These are phyloP conservation scores for Menidia beryllina DNA, from an alignment of 2,113 vertebrate genomes.

Conservation along the genomic window DNA sequence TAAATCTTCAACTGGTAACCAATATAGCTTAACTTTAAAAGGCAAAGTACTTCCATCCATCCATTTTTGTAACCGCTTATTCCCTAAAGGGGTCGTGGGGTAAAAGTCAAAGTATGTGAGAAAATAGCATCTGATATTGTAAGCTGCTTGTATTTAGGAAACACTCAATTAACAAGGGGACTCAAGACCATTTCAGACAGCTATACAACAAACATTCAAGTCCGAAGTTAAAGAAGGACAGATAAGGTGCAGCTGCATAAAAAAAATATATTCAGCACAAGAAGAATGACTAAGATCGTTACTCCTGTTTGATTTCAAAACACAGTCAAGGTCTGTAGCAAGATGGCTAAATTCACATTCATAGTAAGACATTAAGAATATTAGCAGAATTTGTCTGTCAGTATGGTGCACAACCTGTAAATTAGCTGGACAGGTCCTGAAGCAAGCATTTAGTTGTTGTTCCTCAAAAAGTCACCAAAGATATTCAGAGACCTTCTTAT, in stretches of 20 bases:
- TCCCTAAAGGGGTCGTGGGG: too few species aligned
- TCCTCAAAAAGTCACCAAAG: constrained; percentile 37
- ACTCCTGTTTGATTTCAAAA: too few species aligned
- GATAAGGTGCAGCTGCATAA: neutral
- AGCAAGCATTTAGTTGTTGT: constrained; percentile 5
- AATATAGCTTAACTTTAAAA: neutral
- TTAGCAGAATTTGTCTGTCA: neutral
- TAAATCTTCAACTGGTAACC: neutral
- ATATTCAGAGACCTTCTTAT: constrained; percentile 15
- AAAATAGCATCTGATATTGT: neutral
- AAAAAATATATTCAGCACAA: constrained; percentile 3
- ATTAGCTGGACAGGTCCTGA: neutral
- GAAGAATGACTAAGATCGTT: too few species aligned
- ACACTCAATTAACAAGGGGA: neutral
- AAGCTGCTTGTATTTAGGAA: neutral
- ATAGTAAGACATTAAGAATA: neutral
- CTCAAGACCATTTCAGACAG: too few species aligned
- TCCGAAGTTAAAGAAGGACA: too few species aligned
- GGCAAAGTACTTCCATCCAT: too few species aligned
- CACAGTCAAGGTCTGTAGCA: too few species aligned
- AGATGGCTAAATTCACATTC: neutral
- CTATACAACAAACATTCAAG: neutral
- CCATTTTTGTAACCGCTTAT: too few species aligned
- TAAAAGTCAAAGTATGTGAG: neutral
- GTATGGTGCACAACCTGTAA: neutral